These are phyloP conservation scores for Smittia sp. DNA, from an alignment of 2,888 invertebrate genomes.

Conservation along the genomic window DNA sequence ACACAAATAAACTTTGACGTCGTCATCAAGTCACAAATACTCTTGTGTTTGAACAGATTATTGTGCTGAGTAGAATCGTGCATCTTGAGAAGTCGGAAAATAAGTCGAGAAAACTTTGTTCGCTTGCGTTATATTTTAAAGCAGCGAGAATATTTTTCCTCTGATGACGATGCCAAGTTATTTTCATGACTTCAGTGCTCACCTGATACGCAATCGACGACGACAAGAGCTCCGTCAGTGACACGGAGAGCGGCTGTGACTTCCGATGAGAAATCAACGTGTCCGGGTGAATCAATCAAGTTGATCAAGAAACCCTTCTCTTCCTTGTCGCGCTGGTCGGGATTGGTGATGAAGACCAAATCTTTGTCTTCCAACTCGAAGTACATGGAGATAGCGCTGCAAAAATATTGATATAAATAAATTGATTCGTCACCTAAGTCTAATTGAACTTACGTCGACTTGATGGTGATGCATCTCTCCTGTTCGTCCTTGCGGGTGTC, in stretches of 20 bases:
- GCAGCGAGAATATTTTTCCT: neutral
- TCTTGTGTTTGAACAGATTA: neutral
- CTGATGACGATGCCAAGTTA: conserved; percentile 1
- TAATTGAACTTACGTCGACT: conserved; percentile 84
- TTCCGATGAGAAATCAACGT: conserved; percentile 99
- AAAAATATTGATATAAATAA: conserved; percentile 44
- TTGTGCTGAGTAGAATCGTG: too few relatives aligned
- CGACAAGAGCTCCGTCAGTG: conserved; percentile 98
- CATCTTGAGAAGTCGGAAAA: neutral
- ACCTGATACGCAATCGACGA: conserved; percentile 99
- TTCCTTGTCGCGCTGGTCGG: conserved; percentile 85
- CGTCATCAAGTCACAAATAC: neutral
- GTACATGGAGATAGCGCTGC: conserved; percentile 98
- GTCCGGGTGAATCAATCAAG: conserved; percentile 98
- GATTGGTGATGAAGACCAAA: conserved; percentile 85
- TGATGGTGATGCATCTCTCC: conserved; percentile 99
- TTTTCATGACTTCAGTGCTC: conserved; percentile 47
- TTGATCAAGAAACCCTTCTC: conserved; percentile 98
- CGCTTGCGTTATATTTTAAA: neutral
- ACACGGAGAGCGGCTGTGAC: conserved; percentile 99
- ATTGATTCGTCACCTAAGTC: neutral
- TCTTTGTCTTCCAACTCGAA: conserved; percentile 96
- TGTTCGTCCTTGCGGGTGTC: conserved; percentile 99
- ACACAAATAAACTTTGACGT: too few relatives aligned
- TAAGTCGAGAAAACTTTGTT: neutral